Evolutionary conservation across 2,888 invertebrate genomes (phyloP), one percentile per base, ranked within the genome.

Genomic region (Lamellibrachia columna): DNA sequence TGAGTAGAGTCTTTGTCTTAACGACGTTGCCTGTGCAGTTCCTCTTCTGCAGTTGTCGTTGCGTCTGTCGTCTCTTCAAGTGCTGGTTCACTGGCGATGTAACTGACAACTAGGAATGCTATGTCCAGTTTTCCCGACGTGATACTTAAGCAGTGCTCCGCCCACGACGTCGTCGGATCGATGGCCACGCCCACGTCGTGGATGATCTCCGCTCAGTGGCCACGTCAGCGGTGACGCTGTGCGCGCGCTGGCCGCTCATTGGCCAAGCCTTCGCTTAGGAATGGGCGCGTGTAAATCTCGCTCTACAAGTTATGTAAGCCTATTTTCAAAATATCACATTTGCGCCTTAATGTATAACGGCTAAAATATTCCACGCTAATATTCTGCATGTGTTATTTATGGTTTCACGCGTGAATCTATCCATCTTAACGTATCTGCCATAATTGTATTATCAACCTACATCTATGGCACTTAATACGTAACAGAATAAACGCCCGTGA

Each of bases 161-260:
- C 75, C 75, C 75, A 75, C 75, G 75, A 75, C 15, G 11, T 6
- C 75, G 75, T 75, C 22, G 75, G 75, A 75, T 75, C 75, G 75
- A 75, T 75, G 75, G 75, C 75, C 75, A 75, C 75, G 75, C 75
- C 75, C 75, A 75, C 75, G 75, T 75, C 75, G 75, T 75, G 22
- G 75, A n/a, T 75, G 75, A 75, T 75, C 75, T 11, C 75, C 22
- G 15, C 75, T 75, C 75, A 75, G 75, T 75, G 75, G 75, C 22
- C 75, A n/a, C 22, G 75, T 75, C 75, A 75, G 75, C 75, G 15
- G 75, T 75, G 75, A 75, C 75, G 75, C 75, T 15, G 22, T 22
- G 22, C 75, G 75, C 75, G 75, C 75, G 75, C n/a, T 22, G 3
- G n/a, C 75, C 75, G 75, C 75, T 22, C 75, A 75, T 6, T 22